Evolutionary conservation across 1,140 invertebrate genomes (phyloP), one percentile per base, ranked within the genome.

Genomic region (Aphidius gifuensis): DNA sequence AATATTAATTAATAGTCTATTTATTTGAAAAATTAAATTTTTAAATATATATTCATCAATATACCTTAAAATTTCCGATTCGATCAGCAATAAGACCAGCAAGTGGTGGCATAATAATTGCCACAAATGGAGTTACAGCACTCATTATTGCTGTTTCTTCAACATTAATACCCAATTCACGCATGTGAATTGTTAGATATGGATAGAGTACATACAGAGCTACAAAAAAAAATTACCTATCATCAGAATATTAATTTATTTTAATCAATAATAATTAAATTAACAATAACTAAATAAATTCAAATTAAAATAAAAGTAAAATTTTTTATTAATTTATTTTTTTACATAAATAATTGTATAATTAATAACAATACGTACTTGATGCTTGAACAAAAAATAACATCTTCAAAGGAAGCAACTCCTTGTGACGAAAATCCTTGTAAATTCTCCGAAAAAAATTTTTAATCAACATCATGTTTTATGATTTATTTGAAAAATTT

Each of bases 141-240:
- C 90, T 92, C 85, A 93, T 93, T 65, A 93, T 88, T n/a, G 90
- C 91, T 2, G 90, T 90, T 80, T 94, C 91, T 74, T 91, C 88
- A 6, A 91, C 86, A 62, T 88, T 90, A 68, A 94, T 89, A 53
- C 92, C 92, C 54, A 94, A 74, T 71, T 91, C 87, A 66, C 89
- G 84, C 91, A 93, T 93, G 74, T 93, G 92, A 56, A 94, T 88
- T 3, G 91, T 91, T 69, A 94, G 79, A 76, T 92, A 94, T 3
- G 92, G 92, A 71, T 93, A 90, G 42, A 94, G 81, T 44, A 91
- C 89, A 68, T 86, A 86, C 38, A 91, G 77, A 21, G 88, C 89
- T 92, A 74, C 44, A 82, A 80, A 73, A 58, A 32, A 51, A 2
- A 54, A 55, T 57, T 23, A 46, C 9, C 56, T 32, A 56, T 56